phyloP scores from a whole-genome alignment of 2,113 vertebrate species.

The Xiphophorus hellerii region DNA sequence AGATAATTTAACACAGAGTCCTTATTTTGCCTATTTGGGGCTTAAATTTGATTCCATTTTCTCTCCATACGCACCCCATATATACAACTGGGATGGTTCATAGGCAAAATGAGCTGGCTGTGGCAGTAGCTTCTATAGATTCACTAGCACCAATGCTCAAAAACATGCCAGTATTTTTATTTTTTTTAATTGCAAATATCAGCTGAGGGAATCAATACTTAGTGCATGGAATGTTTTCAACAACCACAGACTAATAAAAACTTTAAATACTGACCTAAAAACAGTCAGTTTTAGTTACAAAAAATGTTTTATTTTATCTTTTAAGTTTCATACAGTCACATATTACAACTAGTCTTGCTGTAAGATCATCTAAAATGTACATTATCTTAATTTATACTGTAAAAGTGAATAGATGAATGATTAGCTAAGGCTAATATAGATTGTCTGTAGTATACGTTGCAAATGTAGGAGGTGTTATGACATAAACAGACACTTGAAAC shows the following conservation, averaged over 20 bases:
- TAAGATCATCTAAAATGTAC: neutral
- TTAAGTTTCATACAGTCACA: slow-evolving; percentile 7
- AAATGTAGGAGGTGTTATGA: neutral
- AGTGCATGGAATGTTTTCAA: neutral
- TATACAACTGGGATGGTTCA: too few relatives aligned
- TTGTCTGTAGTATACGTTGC: slow-evolving; percentile 10
- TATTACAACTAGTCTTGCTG: slow-evolving; percentile 21
- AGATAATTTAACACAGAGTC: too few relatives aligned
- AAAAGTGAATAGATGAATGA: slow-evolving; percentile 24
- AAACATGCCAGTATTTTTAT: neutral
- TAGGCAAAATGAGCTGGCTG: too few relatives aligned
- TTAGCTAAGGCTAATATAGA: slow-evolving; percentile 6
- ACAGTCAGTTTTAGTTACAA: slow-evolving; percentile 5
- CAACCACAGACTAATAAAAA: neutral
- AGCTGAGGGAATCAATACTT: neutral
- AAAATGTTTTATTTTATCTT: slow-evolving; percentile 52
- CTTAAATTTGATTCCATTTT: too few relatives aligned
- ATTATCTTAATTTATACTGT: neutral
- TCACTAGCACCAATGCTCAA: neutral
- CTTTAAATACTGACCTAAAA: neutral
- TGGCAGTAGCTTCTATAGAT: too few relatives aligned
- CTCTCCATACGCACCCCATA: too few relatives aligned
- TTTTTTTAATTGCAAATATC: neutral
- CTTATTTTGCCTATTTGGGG: too few relatives aligned
- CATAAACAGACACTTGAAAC: neutral